Conservation (phyloP, 2,113 vertebrate species). For the Paralichthys olivaceus region DNA sequence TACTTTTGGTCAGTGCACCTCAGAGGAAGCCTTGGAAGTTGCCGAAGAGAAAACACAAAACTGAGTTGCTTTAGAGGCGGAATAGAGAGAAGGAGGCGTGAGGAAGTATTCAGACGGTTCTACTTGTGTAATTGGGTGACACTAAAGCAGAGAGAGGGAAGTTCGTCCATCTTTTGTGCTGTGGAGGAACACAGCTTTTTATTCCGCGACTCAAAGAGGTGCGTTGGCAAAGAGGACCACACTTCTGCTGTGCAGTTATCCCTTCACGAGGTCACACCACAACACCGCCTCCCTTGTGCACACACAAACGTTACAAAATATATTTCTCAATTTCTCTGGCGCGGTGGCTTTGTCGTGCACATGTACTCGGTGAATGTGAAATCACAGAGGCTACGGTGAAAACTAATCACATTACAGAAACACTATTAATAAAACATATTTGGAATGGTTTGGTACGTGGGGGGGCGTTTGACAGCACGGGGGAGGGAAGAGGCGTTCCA, state of each 20-base stretch:
- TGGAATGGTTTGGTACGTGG: conserved; percentile 7
- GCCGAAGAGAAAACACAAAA: neutral
- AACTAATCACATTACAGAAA: conserved; percentile 61
- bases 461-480: conserved; percentile 51
- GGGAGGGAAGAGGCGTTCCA: conserved; percentile 50
- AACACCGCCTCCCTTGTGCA: conserved; percentile 19
- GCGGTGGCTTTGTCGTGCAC: neutral
- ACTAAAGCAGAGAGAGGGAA: conserved; percentile 24
- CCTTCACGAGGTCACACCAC: conserved; percentile 42
- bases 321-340: neutral
- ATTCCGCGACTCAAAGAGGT: conserved; percentile 36
- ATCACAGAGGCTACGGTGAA: conserved; percentile 27
- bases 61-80: neutral
- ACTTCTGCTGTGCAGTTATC: conserved; percentile 6
- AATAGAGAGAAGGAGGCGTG: neutral
- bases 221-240: conserved; percentile 11
- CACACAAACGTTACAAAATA: conserved; percentile 18
- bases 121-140: neutral
- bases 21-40: neutral
- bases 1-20: neutral
- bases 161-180: neutral
- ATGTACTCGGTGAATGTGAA: no score
- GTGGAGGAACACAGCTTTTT: conserved; percentile 24
- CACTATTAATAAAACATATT: conserved; percentile 45
- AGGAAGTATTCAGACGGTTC: conserved; percentile 1